Evolutionary conservation across 2,797 vertebrate species (phyloP).

Genomic region (Eulemur mongoz): DNA sequence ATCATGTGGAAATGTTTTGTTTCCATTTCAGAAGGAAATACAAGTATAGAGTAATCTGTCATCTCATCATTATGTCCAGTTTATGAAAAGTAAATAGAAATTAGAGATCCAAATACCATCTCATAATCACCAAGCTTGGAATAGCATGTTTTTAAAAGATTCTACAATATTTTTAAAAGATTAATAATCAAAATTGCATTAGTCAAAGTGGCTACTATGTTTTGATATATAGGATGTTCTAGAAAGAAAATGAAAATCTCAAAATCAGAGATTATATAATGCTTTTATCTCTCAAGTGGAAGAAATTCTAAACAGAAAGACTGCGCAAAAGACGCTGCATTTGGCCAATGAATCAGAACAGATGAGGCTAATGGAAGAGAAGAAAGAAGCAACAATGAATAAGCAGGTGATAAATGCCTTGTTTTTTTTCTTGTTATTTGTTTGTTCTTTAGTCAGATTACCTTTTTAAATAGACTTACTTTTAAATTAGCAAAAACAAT

Average conservation of each 20-base stretch:
- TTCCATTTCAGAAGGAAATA: slow-evolving; percentile 32
- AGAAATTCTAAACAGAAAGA: slow-evolving; percentile 11
- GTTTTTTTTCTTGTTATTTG: background rate
- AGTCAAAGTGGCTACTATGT: background rate
- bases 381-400: background rate
- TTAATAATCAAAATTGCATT: slow-evolving; percentile 28
- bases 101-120: slow-evolving; percentile 36
- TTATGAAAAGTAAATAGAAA: slow-evolving; percentile 45
- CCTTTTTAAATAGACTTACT: background rate
- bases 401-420: background rate
- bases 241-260: slow-evolving; percentile 14
- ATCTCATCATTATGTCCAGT: background rate
- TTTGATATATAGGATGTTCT: slow-evolving; percentile 18
- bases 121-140: slow-evolving; percentile 18
- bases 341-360: background rate
- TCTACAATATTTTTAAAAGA: background rate
- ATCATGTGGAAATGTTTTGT: slow-evolving; percentile 24
- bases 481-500: background rate
- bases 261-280: slow-evolving; percentile 16
- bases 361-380: background rate
- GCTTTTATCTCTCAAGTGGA: background rate
- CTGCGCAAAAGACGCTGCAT: background rate
- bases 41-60: background rate
- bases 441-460: background rate
- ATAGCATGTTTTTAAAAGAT: background rate